Evolutionary conservation across 2,113 vertebrate species (phyloP), one percentile per base, ranked within the genome.

Genomic region (Microtus richardsoni): DNA sequence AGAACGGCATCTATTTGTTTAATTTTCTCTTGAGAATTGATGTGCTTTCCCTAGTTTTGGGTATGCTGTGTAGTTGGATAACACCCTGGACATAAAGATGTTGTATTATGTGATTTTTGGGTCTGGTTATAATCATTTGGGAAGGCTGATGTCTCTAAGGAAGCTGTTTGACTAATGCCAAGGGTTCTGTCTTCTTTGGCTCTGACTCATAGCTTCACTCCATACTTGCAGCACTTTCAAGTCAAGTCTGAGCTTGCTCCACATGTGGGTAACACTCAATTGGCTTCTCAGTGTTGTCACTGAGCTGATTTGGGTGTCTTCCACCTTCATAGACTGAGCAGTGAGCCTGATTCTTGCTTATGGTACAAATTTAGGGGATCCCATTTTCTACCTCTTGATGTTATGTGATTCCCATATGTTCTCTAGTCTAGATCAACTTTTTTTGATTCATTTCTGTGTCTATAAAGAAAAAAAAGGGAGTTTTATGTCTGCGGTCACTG

Each of bases 81-180:
- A 92, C 71, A 89, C 64, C 8, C 14, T 80, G 75, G 36, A 77
- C 33, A 70, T 60, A 24, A 16, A 49, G 82, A 58, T 75, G 12
- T 80, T 90, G 6, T 89, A 3, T n/a, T 66, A 5, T 77, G 9
- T 58, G 62, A 41, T 41, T 26, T 75, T 39, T 58, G 62, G 47
- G 49, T 82, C 95, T 83, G 62, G 68, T 86, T 85, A 62, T 92
- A 78, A 60, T 82, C 30, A 24, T 91, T 41, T 78, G 39, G 64
- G 87, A 93, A 88, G 80, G 33, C 70, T 80, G 70, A 33, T n/a
- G 49, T 36, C 64, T 74, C 79, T 33, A 33, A 86, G 58, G 47
- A 47, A 86, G 33, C 41, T 12, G 58, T 21, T 24, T 93, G 68
- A 49, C 74, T 78, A 71, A 91, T 13, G 54, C 19, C 58, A 87